Evolutionary conservation across 1,140 invertebrate genomes (phyloP), one percentile per base, ranked within the genome.

Genomic region (Phortica variegata): DNA sequence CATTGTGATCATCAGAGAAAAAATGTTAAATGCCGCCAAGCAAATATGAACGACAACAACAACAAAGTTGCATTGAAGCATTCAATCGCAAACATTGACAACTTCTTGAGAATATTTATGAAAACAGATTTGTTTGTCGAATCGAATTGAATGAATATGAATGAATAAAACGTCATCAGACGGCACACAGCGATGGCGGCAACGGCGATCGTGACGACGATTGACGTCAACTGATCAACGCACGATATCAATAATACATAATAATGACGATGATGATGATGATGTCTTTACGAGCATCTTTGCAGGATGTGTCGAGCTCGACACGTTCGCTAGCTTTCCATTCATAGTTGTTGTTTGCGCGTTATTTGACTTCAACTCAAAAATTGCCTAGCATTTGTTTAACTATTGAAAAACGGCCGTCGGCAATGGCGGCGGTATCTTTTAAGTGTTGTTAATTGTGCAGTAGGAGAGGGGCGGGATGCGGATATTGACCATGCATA

Each of bases 31-130:
- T 21, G 32, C 29, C 20, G 23, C 5, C 23, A 26, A 26, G 49
- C 49, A 43, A 42, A 15, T 29, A 29, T 29, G 49, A 39, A 45
- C 38, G 52, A 48, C 50, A 49, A 60, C 41, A 57, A 52, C 49
- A 40, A 51, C 38, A 13, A 20, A 31, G 48, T 45, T 69, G 65
- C 63, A 68, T 44, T 42, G 54, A 61, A 63, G 65, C 63, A 36
- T 68, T 68, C 65, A 60, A 50, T 57, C 60, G 47, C 63, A 68
- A 69, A 69, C 63, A 68, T 58, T 55, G 63, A 68, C 63, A 68
- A 68, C 63, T 66, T 66, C 62, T 65, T 66, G 59, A 59, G 62
- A 65, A 65, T 66, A 59, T 58, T 55, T 49, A 33, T 55, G n/a
- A n/a, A n/a, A n/a, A n/a, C n/a, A n/a, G n/a, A n/a, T 52, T 51